A percentile compares a stretch with the other conserved stretches of the same genome.
Evolutionary conservation across 2,113 vertebrate genomes (phyloP).

Genomic region (Ibidorhyncha struthersii): DNA sequence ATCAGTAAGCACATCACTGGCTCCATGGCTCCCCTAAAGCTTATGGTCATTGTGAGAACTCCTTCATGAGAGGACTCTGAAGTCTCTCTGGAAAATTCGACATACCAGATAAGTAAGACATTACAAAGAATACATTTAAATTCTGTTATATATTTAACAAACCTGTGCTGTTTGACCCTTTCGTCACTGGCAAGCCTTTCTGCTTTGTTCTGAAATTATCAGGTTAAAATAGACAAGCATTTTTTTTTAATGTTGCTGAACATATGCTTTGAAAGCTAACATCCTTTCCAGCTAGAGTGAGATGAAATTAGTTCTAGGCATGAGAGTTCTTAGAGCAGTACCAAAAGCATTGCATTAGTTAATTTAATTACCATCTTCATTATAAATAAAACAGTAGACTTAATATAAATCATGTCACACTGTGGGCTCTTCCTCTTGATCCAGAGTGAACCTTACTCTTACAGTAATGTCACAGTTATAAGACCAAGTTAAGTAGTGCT

Average conservation of each 20-base stretch:
- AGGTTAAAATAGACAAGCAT: not conserved
- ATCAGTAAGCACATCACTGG: not conserved
- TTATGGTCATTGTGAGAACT: not conserved
- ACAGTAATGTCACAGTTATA: not conserved
- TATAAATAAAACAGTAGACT: not conserved
- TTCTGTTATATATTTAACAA: not conserved
- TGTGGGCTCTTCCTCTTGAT: not conserved
- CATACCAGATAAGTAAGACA: not conserved
- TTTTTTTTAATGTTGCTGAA: not conserved
- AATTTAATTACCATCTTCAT: not conserved
- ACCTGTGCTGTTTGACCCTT: not conserved
- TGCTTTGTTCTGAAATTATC: not conserved
- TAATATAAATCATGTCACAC: not conserved
- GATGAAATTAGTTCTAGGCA: not conserved
- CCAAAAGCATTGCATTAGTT: not conserved
- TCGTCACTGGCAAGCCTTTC: not conserved
- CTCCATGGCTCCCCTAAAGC: not conserved
- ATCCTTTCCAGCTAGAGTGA: not conserved
- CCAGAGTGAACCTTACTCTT: not conserved
- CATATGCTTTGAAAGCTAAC: not conserved
- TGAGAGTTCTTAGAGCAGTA: not conserved
- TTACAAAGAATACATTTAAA: not conserved
- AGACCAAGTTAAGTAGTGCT: not conserved
- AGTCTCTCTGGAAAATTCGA: not conserved
- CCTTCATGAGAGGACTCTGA: not conserved